Evolutionary conservation across 2,113 vertebrate species (phyloP), one percentile per base, ranked within the genome.

Genomic region (Crotalus viridis): DNA sequence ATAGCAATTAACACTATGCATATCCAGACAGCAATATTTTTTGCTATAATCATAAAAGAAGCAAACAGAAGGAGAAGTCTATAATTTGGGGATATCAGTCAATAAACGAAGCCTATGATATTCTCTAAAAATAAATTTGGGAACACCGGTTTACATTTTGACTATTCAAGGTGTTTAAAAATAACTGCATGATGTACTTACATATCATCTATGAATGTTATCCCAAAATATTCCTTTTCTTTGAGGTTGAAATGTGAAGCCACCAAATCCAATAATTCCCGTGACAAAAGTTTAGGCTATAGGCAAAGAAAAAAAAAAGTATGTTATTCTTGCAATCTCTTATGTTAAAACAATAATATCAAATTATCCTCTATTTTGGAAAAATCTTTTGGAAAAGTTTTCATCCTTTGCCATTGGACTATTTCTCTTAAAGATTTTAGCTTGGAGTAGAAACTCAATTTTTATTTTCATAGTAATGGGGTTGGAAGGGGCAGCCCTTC

Each of bases 161-260:
- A n/a, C 28, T 52, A 51, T 57, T n/a, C 33, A 89, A 43, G 46
- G 39, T 92, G 46, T 61, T 94, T 28, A 93, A 96, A 91, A 92
- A 87, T 6, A 51, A n/a, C 46, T 51, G 21, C 1, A 90, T 33
- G 51, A 81, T 85, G 8, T 87, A 98, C 99, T 98, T 97, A 99
- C 99, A 97, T 99, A 93, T 99, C 99, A 97, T 99, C 98, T 59
- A 98, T 97, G 94, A 98, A 99, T 0, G 98, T 98, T 96, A 99
- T 98, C 94, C 99, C 99, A 97, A 99, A 99, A 95, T 99, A 99
- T 87, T 99, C 99, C 94, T 99, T 99, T 96, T 99, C 99, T 94
- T 99, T 99, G 89, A 99, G 98, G 97, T 98, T 99, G 95, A 99
- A 99, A 97, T 99, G 99, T 0, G 99, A 99, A 4, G 99, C 98